A percentile compares a stretch with the other conserved stretches of the same genome.
phyloP scores from a whole-genome alignment of 2,797 vertebrate genomes.

The Phalanger gymnotis region DNA sequence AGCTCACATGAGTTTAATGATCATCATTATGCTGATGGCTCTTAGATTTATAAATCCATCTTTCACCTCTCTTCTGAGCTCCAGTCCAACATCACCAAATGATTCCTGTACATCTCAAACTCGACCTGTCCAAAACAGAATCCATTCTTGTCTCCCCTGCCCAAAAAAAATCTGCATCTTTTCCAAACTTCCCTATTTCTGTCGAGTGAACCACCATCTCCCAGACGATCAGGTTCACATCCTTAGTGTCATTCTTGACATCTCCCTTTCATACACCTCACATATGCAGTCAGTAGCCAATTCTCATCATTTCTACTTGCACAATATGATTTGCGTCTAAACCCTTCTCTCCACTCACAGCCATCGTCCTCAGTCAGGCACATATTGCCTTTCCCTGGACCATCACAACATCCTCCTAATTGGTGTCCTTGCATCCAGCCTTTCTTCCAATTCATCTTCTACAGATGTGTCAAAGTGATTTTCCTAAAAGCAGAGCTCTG shows the following conservation, averaged over 20 bases:
- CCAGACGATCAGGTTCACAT: not conserved
- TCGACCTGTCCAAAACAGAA: not conserved
- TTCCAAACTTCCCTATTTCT: not conserved
- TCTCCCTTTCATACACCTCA: not conserved
- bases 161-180: not conserved
- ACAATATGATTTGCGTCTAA: not conserved
- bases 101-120: not conserved
- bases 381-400: not conserved
- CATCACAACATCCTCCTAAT: not conserved
- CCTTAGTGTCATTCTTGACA: not conserved
- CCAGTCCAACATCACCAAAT: not conserved
- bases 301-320: not conserved
- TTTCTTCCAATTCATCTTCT: not conserved
- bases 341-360: not conserved
- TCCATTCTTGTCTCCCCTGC: not conserved
- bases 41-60: not conserved
- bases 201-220: not conserved
- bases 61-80: not conserved
- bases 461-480: not conserved
- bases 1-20: not conserved
- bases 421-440: not conserved
- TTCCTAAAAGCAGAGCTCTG: not conserved
- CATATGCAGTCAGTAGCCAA: not conserved
- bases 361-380: not conserved
- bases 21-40: not conserved